Evolutionary conservation across 2,113 vertebrate genomes (phyloP).

Genomic region (Oreochromis tanganicae): DNA sequence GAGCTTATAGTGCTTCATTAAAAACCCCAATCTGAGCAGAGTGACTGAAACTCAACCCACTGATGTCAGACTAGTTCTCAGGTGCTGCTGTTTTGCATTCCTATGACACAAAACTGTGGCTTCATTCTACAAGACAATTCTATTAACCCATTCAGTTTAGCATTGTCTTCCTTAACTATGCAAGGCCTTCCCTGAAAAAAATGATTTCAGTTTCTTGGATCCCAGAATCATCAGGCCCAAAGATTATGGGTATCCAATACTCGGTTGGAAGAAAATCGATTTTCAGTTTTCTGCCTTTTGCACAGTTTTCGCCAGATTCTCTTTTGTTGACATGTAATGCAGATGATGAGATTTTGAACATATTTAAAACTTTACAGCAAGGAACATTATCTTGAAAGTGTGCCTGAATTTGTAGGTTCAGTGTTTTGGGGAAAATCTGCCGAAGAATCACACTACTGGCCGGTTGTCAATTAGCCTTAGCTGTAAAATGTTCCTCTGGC

Average conservation of each 20-base stretch:
- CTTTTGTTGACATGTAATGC: neutral
- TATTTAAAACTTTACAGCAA: neutral
- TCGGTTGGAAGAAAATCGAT: neutral
- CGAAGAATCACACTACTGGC: neutral
- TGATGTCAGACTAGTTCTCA: neutral
- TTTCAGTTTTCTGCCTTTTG: neutral
- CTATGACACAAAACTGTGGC: neutral
- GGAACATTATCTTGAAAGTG: neutral
- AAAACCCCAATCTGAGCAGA: neutral
- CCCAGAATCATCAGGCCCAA: neutral
- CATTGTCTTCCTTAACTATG: neutral
- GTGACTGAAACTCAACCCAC: neutral
- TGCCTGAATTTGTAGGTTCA: rapidly evolving
- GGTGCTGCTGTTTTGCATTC: neutral
- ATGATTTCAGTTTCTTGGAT: neutral
- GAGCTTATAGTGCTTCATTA: neutral
- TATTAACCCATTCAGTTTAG: neutral
- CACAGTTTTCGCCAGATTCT: neutral
- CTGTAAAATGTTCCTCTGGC: neutral
- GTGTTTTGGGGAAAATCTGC: neutral
- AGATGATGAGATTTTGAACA: neutral
- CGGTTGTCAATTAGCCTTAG: neutral
- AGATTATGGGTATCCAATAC: neutral
- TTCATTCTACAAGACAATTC: neutral
- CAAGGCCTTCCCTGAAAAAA: neutral